Evolutionary conservation across 2,888 invertebrate genomes (phyloP).

Genomic region (Pollenia griseotomentosa): DNA sequence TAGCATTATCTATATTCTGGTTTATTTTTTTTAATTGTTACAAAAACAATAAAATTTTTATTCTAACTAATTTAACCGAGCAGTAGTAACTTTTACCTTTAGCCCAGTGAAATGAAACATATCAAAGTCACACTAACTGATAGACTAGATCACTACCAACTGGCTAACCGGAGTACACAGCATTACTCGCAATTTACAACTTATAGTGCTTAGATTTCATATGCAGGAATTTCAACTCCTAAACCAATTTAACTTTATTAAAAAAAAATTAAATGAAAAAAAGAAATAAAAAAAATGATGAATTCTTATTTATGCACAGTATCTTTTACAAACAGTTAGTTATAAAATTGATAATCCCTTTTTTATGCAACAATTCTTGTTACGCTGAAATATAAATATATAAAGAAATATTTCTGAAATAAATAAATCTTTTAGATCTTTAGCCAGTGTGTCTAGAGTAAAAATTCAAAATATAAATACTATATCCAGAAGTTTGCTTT

Average conservation of each 20-base stretch:
- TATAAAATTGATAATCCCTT: constrained; percentile 44
- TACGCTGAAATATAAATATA: neutral
- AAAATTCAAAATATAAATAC: neutral
- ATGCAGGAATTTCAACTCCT: neutral
- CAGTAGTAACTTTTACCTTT: no score
- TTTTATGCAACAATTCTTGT: neutral
- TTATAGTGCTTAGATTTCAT: neutral
- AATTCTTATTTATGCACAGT: constrained; percentile 57
- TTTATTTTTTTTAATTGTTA: no score
- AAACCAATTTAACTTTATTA: neutral
- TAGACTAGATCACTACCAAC: no score
- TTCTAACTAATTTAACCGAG: no score
- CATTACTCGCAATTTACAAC: neutral
- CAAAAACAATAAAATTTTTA: no score
- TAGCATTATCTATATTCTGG: constrained; percentile 3
- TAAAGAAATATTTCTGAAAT: neutral
- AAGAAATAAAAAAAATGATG: neutral
- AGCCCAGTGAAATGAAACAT: no score
- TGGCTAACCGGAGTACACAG: no score
- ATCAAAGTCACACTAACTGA: no score
- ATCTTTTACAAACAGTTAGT: constrained; percentile 49
- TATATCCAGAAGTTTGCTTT: neutral
- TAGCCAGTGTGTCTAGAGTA: neutral
- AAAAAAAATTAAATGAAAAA: neutral
- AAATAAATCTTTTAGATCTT: neutral